Conservation (phyloP, 1,140 invertebrate species). For the Bombus vancouverensis region DNA sequence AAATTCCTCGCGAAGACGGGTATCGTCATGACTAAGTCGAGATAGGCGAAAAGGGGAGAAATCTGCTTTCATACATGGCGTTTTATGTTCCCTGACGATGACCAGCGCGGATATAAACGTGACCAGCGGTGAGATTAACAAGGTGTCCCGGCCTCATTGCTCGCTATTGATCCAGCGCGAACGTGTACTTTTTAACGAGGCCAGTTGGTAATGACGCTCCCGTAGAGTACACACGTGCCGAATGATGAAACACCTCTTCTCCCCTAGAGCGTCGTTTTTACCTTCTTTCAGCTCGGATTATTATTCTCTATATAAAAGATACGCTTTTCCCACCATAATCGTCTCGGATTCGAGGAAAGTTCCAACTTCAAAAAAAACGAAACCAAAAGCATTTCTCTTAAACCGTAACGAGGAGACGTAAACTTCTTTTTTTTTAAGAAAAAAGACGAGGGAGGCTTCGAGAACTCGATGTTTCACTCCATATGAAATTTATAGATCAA, state of each 20-base stretch:
- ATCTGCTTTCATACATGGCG: constrained; percentile 43
- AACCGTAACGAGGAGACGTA: not conserved
- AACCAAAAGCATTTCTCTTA: not conserved
- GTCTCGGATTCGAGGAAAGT: not conserved
- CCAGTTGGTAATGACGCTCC: constrained; percentile 42
- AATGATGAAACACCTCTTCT: constrained; percentile 44
- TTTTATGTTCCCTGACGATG: constrained; percentile 39
- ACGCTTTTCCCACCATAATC: not conserved
- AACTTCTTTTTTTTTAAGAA: not conserved
- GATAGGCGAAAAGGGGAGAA: not conserved
- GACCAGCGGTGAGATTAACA: constrained; percentile 60
- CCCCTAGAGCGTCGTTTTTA: constrained; percentile 3
- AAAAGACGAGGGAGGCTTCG: too few species aligned
- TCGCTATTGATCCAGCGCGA: constrained; percentile 48
- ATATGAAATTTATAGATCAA: constrained; percentile 5
- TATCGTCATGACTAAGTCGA: too few species aligned
- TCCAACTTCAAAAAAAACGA: not conserved
- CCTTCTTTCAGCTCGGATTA: constrained; percentile 13
- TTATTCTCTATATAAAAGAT: not conserved
- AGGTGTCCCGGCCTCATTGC: constrained; percentile 52
- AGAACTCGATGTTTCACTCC: not conserved
- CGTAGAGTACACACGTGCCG: constrained; percentile 19
- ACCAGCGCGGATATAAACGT: constrained; percentile 54
- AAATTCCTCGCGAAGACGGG: not conserved
- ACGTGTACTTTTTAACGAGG: constrained; percentile 57